phyloP scores from a whole-genome alignment of 2,888 invertebrate species.

The Parnassius glacialis region DNA sequence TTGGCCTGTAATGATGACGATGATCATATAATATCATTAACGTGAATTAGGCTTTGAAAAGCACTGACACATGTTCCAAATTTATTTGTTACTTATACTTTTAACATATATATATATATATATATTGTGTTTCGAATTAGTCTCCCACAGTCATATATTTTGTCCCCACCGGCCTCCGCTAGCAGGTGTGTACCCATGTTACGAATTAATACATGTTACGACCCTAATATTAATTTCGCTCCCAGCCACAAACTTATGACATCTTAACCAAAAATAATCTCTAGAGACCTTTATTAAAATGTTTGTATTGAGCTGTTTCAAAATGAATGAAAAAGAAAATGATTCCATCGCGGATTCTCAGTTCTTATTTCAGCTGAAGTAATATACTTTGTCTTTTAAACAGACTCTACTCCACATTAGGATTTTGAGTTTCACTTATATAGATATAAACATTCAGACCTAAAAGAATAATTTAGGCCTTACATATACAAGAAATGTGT shows the following conservation, averaged over 20 bases:
- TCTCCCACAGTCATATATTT: constrained; percentile 19
- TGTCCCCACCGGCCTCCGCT: constrained; percentile 8
- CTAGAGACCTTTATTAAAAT: constrained; percentile 19
- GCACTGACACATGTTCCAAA: too few species aligned
- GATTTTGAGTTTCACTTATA: too few species aligned
- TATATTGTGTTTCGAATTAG: constrained; percentile 12
- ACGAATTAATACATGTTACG: constrained; percentile 25
- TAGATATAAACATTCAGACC: too few species aligned
- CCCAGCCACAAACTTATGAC: constrained; percentile 22
- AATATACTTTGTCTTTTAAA: background rate
- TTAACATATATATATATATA: too few species aligned
- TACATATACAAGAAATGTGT: too few species aligned
- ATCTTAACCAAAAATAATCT: constrained; percentile 21
- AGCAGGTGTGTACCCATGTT: constrained; percentile 22
- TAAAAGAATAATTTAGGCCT: too few species aligned
- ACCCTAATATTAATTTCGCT: constrained; percentile 25
- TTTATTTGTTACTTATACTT: too few species aligned
- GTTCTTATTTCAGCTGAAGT: background rate
- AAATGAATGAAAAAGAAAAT: too few species aligned
- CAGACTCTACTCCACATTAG: too few species aligned
- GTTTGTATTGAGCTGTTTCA: constrained; percentile 28
- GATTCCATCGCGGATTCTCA: background rate
- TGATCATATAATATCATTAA: too few species aligned
- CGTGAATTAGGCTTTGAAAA: too few species aligned
- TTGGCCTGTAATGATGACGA: too few species aligned